Base-by-base conservation (phyloP, 2,888 invertebrate genomes). In the Drosophila affinis region DNA sequence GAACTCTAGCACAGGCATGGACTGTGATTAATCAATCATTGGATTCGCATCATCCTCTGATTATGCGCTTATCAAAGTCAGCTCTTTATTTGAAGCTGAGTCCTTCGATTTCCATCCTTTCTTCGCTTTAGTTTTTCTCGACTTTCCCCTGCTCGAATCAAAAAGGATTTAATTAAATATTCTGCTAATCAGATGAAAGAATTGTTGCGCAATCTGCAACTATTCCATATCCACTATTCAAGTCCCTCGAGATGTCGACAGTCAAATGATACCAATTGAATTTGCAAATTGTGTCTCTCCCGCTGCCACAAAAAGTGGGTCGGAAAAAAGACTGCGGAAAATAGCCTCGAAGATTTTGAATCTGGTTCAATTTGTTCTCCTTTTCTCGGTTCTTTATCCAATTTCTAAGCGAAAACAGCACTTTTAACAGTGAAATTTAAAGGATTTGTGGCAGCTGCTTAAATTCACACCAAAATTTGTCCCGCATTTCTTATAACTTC, bases 101-200 rank as follows among this genome's bases (percentile, higher is more conserved):
- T 47, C 17, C 48, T 39, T 29, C 55, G 56, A n/a, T 52, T 68
- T 39, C 10, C 6, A 18, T 44, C 46, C n/a, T 32, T 39, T 47
- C 62, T 39, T 18, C 29, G 9, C 49, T n/a, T 17, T 21, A 21
- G 21, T 21, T 21, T 21, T 21, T 21, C 21, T 21, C 21, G 21
- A 21, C 3, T 21, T 21, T 21, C 3, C 3, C 21, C 7, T 17
- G 46, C 63, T 46, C n/a, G 45, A 64, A 62, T 69, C 62, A 71
- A 70, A 81, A 75, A 73, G 73, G 68, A 79, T 81, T 85, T 55
- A 77, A 81, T 81, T 81, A 77, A 81, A 79, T 76, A 65, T 59
- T 68, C 51, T 64, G 75, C 82, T 79, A 68, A 77, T 75, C 79
- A 79, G 62, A 64, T 73, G 67, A 73, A 65, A 60, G 54, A 62